A percentile compares a stretch with the other conserved stretches of the same genome.
phyloP scores from a whole-genome alignment of 2,113 vertebrate genomes.

The Bettongia penicillata region DNA sequence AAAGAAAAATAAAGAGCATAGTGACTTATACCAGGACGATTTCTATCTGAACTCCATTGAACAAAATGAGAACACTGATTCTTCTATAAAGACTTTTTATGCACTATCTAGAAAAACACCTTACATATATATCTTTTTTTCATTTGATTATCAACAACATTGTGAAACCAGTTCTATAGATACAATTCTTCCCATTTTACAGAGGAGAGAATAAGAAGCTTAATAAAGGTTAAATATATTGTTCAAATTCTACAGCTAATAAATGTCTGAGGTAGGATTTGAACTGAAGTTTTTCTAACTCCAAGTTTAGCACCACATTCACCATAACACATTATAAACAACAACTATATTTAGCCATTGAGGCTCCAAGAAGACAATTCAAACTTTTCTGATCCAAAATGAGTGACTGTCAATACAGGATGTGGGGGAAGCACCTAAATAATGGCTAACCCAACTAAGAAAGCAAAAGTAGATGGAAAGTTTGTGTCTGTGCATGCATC shows the following conservation, averaged over 20 bases:
- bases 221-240: not conserved
- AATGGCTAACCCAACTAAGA: slow-evolving; percentile 47
- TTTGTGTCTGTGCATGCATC: slow-evolving; percentile 54
- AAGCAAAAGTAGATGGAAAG: slow-evolving; percentile 65
- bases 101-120: not conserved
- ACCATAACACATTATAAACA: not conserved
- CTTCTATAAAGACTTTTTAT: not conserved
- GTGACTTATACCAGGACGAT: not conserved
- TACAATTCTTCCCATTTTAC: not conserved
- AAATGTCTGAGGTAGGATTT: not conserved
- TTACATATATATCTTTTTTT: not conserved
- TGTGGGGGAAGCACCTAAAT: slow-evolving; percentile 6
- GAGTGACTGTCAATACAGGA: slow-evolving; percentile 71
- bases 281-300: not conserved
- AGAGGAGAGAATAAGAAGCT: not conserved
- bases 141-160: not conserved
- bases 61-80: not conserved
- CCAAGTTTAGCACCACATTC: not conserved
- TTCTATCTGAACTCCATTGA: not conserved
- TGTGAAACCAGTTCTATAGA: not conserved
- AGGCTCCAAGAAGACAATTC: slow-evolving; percentile 67
- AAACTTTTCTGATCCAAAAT: slow-evolving; percentile 68
- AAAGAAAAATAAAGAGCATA: not conserved
- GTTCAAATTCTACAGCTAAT: not conserved
- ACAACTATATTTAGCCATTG: slow-evolving; percentile 21